A percentile compares a stretch with the other conserved stretches of the same genome.
Evolutionary conservation across 1,140 invertebrate species (phyloP).

Genomic region (Drosophila sulfurigaster): DNA sequence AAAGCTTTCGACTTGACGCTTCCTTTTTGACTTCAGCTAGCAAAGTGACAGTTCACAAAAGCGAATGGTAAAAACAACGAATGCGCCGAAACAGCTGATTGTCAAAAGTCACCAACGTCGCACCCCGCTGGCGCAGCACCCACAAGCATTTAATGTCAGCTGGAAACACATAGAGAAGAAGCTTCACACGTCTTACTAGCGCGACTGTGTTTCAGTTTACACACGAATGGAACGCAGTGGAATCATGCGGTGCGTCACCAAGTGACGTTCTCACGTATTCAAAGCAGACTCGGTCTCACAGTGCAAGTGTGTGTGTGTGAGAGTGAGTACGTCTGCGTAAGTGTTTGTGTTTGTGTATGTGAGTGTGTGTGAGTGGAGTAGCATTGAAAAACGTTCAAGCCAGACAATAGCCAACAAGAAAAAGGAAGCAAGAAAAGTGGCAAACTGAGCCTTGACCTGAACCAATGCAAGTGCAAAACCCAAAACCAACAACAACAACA

Average conservation of each 20-base stretch:
- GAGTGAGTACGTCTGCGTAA: constrained; percentile 8
- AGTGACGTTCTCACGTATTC: constrained; percentile 64
- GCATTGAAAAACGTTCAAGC: constrained; percentile 46
- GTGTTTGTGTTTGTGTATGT: constrained; percentile 12
- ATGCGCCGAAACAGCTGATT: constrained; percentile 57
- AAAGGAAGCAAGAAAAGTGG: constrained; percentile 15
- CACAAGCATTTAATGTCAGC: constrained; percentile 29
- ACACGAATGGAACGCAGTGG: constrained; percentile 50
- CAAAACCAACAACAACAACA: constrained; percentile 18
- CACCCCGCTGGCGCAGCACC: not conserved
- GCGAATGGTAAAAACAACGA: constrained; percentile 23
- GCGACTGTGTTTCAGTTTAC: constrained; percentile 42
- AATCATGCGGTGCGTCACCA: constrained; percentile 72
- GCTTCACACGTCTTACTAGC: constrained; percentile 35
- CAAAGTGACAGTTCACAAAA: constrained; percentile 39
- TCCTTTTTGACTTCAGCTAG: constrained; percentile 53
- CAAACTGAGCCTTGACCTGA: constrained; percentile 64
- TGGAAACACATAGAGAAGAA: constrained; percentile 23
- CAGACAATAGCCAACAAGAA: constrained; percentile 50
- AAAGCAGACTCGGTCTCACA: constrained; percentile 55
- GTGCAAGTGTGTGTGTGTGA: constrained; percentile 7
- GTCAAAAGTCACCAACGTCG: constrained; percentile 50
- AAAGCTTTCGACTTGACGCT: constrained; percentile 48
- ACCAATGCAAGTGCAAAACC: constrained; percentile 44
- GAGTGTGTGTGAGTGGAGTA: constrained; percentile 46